Evolutionary conservation across 1,140 invertebrate genomes (phyloP).

Genomic region (Ceratina calcarata): DNA sequence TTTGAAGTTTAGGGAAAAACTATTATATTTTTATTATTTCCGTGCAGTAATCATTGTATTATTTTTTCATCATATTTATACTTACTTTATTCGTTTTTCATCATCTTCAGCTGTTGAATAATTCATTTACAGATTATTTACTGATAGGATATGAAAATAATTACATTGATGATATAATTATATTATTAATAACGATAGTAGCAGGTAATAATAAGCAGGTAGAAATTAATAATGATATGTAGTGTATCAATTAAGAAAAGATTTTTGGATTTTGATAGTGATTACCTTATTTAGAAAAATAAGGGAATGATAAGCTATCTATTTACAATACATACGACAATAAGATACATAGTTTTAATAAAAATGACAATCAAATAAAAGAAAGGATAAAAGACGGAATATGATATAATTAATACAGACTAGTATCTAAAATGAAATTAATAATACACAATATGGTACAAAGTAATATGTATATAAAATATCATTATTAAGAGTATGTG

Average conservation of each 20-base stretch:
- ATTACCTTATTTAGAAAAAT: no score
- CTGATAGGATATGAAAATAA: neutral
- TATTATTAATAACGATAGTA: neutral
- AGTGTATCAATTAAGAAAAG: no score
- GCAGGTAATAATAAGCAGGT: no score
- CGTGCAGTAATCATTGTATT: slow-evolving; percentile 19
- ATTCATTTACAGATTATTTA: slow-evolving; percentile 61
- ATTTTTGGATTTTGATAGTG: no score
- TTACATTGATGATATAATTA: neutral
- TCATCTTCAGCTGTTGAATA: slow-evolving; percentile 29
- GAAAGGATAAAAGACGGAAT: slow-evolving; percentile 11
- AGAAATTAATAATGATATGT: no score
- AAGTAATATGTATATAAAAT: slow-evolving; percentile 2
- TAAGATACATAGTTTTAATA: neutral
- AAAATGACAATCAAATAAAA: neutral
- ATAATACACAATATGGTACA: slow-evolving; percentile 16
- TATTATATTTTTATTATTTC: no score
- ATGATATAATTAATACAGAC: neutral
- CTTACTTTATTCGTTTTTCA: slow-evolving; percentile 48
- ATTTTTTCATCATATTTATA: slow-evolving; percentile 49
- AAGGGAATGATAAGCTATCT: no score
- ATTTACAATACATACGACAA: neutral
- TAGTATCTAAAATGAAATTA: neutral
- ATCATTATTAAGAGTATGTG: slow-evolving; percentile 9
- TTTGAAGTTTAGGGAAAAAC: no score